These are phyloP conservation scores for Colaptes auratus DNA, from an alignment of 2,113 vertebrate species.

Conservation along the genomic window DNA sequence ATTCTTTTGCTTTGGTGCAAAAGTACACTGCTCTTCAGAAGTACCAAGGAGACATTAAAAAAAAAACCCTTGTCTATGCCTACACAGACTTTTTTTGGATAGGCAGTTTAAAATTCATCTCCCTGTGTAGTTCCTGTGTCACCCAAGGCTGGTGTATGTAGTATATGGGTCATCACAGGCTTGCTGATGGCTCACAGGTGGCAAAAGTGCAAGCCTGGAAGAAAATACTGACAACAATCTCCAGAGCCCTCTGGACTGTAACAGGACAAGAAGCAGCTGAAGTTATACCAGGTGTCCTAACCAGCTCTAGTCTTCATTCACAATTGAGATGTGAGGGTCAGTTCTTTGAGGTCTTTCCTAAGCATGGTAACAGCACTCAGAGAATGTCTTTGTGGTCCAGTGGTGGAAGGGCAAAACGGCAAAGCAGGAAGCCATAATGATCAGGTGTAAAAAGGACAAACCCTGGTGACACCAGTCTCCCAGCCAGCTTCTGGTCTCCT, in stretches of 20 bases:
- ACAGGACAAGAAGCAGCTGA: neutral
- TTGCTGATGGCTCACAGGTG: neutral
- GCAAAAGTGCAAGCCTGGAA: neutral
- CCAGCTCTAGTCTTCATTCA: neutral
- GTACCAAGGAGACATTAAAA: neutral
- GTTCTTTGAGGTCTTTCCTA: neutral
- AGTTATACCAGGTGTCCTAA: neutral
- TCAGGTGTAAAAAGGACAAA: neutral
- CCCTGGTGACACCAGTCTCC: neutral
- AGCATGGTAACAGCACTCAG: accelerated
- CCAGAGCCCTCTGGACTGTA: neutral
- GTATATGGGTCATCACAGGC: neutral
- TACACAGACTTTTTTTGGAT: neutral
- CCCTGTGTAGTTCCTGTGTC: neutral
- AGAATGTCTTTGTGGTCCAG: neutral
- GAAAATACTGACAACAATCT: neutral
- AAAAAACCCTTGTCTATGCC: neutral
- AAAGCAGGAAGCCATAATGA: neutral
- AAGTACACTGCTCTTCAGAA: neutral
- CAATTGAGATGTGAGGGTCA: neutral
- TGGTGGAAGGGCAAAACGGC: neutral
- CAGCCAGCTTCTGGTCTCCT: neutral
- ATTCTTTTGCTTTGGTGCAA: neutral
- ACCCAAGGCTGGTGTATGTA: neutral
- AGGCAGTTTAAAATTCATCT: neutral